phyloP scores from a whole-genome alignment of 2,888 invertebrate genomes.

The Latrodectus elegans region DNA sequence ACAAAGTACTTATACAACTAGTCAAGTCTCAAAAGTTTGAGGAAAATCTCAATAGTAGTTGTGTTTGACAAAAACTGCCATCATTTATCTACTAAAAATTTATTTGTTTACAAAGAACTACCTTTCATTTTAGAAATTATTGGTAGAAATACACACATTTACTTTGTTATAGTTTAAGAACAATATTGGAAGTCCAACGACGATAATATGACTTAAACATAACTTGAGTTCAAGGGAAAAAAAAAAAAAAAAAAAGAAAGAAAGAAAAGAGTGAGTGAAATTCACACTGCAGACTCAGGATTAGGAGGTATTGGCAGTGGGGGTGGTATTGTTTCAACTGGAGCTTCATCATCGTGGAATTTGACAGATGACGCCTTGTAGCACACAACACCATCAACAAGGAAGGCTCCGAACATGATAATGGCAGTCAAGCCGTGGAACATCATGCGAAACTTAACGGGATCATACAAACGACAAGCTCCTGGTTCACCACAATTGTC shows the following conservation, averaged over 20 bases:
- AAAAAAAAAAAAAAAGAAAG: background rate
- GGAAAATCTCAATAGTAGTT: constrained; percentile 16
- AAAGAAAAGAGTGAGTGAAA: background rate
- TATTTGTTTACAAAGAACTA: constrained; percentile 11
- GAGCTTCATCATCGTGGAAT: constrained; percentile 80
- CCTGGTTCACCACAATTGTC: constrained; percentile 85
- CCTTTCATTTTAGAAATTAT: background rate
- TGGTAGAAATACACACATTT: background rate
- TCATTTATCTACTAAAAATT: background rate
- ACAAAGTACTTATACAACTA: constrained; percentile 35
- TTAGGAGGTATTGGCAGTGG: constrained; percentile 26
- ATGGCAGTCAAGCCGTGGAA: constrained; percentile 90
- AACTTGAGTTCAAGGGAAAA: background rate
- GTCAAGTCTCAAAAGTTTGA: background rate
- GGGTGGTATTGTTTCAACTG: constrained; percentile 4
- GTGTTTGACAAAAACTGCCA: background rate
- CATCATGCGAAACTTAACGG: constrained; percentile 86
- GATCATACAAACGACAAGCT: constrained; percentile 90
- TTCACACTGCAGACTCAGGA: constrained; percentile 53
- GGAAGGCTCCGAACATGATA: constrained; percentile 88
- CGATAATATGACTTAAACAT: constrained; percentile 36
- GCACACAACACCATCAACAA: constrained; percentile 92
- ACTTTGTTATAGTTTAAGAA: constrained; percentile 1
- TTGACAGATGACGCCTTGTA: constrained; percentile 89
- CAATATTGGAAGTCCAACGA: constrained; percentile 20